These are phyloP conservation scores for Falco rusticolus DNA, from an alignment of 2,797 vertebrate species.

Conservation along the genomic window DNA sequence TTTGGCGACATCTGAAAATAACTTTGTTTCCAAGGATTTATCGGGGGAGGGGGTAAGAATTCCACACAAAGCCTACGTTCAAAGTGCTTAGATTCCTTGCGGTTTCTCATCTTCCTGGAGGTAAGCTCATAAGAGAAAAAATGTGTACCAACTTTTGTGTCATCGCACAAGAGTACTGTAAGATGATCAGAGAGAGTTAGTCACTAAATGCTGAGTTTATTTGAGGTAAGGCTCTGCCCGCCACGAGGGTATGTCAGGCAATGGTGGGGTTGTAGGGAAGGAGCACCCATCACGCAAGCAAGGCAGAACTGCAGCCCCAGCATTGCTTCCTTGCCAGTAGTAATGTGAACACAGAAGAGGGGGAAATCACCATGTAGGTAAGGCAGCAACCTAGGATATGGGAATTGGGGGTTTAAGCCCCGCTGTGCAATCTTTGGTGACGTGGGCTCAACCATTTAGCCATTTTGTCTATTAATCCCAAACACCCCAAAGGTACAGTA, in stretches of 20 bases:
- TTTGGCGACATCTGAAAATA: slow-evolving; percentile 40
- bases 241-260: neutral
- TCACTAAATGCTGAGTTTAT: neutral
- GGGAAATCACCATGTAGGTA: neutral
- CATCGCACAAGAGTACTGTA: neutral
- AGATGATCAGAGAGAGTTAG: slow-evolving; percentile 7
- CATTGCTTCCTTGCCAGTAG: neutral
- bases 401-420: neutral
- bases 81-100: slow-evolving; percentile 1
- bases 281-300: neutral
- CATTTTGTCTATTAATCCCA: neutral
- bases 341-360: neutral
- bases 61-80: slow-evolving; percentile 6
- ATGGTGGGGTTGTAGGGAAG: neutral
- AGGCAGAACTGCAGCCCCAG: neutral
- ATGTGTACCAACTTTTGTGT: neutral
- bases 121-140: slow-evolving; percentile 36
- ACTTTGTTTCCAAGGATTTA: slow-evolving; percentile 43
- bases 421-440: neutral
- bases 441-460: neutral
- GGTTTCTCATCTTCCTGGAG: slow-evolving; percentile 38
- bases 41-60: neutral
- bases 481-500: neutral
- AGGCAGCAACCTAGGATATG: neutral
- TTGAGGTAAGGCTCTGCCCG: slow-evolving; percentile 20